Evolutionary conservation across 2,888 invertebrate genomes (phyloP).

Genomic region (Andrena bicolor): DNA sequence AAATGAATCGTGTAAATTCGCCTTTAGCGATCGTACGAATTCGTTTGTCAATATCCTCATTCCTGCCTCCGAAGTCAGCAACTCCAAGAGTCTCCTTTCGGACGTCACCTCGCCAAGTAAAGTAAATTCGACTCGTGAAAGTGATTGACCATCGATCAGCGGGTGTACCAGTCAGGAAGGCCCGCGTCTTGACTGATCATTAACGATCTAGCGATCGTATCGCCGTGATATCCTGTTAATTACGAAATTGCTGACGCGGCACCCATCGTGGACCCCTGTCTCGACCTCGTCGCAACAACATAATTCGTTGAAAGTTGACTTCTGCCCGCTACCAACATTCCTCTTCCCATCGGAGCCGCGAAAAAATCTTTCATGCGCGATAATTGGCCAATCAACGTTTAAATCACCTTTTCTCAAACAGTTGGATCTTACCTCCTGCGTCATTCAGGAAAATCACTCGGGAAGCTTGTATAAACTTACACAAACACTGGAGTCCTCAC

Average conservation of each 20-base stretch:
- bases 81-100: conserved; percentile 11
- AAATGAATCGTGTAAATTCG: no score
- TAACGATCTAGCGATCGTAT: conserved; percentile 48
- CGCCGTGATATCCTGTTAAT: conserved; percentile 56
- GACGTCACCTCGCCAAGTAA: conserved; percentile 9
- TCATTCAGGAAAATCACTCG: not conserved
- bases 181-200: conserved; percentile 35
- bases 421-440: not conserved
- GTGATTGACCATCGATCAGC: conserved; percentile 45
- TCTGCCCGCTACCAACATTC: conserved; percentile 52
- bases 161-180: conserved; percentile 25
- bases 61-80: not conserved
- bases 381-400: conserved; percentile 11
- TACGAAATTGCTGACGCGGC: conserved; percentile 57
- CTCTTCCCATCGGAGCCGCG: not conserved
- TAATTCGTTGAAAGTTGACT: conserved; percentile 73
- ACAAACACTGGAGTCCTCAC: no score
- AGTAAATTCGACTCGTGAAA: conserved; percentile 46
- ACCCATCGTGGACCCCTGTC: conserved; percentile 3
- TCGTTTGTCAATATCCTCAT: not conserved
- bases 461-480: no score
- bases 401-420: not conserved
- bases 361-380: not conserved
- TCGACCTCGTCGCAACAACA: conserved; percentile 57
- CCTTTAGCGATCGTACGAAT: not conserved